These are phyloP conservation scores for Drosophila koepferae DNA, from an alignment of 2,888 invertebrate species.

Conservation along the genomic window DNA sequence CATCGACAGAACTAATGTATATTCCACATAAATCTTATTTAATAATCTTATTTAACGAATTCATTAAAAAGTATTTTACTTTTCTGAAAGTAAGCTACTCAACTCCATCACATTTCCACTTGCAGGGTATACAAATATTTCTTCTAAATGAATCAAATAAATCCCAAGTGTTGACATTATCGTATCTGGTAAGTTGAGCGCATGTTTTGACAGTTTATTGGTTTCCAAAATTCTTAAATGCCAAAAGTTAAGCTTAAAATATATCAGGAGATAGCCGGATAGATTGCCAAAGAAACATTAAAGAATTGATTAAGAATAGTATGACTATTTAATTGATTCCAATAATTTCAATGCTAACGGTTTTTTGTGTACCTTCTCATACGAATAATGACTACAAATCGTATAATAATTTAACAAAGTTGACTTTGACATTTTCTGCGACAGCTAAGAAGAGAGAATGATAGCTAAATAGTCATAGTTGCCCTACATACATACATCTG, in stretches of 20 bases:
- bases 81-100: background rate
- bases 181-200: constrained; percentile 41
- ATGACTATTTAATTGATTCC: constrained; percentile 8
- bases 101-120: fast-evolving
- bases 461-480: constrained; percentile 13
- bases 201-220: constrained; percentile 49
- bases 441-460: constrained; percentile 40
- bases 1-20: background rate
- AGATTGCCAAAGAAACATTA: constrained; percentile 10
- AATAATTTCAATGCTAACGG: constrained; percentile 1
- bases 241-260: constrained; percentile 29
- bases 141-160: constrained; percentile 35
- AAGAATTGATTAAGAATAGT: constrained; percentile 6
- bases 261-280: constrained; percentile 14
- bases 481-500: background rate
- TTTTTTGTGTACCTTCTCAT: background rate
- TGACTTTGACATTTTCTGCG: constrained; percentile 46
- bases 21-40: background rate
- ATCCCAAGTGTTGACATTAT: constrained; percentile 56
- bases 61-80: background rate
- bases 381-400: background rate
- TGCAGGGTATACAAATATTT: constrained; percentile 37
- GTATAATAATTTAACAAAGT: constrained; percentile 17
- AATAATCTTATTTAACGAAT: background rate
- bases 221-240: constrained; percentile 44